Base-by-base conservation (phyloP, 92 coral and sea anemone species). In the Epizoanthus scotinus region DNA sequence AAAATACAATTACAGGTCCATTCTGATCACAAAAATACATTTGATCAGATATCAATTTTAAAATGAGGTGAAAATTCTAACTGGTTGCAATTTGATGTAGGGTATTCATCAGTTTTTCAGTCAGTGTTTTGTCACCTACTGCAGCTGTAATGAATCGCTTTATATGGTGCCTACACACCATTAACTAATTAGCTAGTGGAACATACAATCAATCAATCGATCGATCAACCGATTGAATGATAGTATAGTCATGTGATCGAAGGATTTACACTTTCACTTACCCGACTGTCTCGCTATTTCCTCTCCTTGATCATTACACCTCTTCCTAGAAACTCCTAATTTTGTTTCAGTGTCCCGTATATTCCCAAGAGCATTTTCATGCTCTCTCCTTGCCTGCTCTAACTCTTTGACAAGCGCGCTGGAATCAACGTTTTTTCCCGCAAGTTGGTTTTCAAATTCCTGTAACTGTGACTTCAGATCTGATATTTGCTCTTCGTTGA, bases 281-380 rank as follows among this genome's bases (percentile, higher is more conserved):
- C 99, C 82, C 49, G 98, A 89, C 65, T 93, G 97, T 13, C 89
- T 84, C 0, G 91, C 85, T 21, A 95, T 87, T 70, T 93, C 99
- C 34, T 85, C 85, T 54, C 88, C 89, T 75, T 93, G 91, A 12
- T 90, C 99, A 26, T 89, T 90, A 49, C 90, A 89, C 21, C 94
- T 88, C 71, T 93, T 91, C 59, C 84, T 84, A 15, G 94, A 83
- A 19, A 95, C 91, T 60, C 83, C 77, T 25, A 95, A 54, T 54
- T 93, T 91, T 68, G 65, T 95, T 84, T 87, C 85, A 19, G 86
- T 69, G 29, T 85, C 91, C 75, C 99, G 85, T 60, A 95, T 89
- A 56, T 83, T 90, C 54, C 83, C 82, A 55, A 95, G 82, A 42
- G 94, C 94, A 77, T 84, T 82, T 12, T 91, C 73, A 21, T 81